phyloP scores from a whole-genome alignment of 2,888 invertebrate genomes.

The Ochropleura leucogaster region DNA sequence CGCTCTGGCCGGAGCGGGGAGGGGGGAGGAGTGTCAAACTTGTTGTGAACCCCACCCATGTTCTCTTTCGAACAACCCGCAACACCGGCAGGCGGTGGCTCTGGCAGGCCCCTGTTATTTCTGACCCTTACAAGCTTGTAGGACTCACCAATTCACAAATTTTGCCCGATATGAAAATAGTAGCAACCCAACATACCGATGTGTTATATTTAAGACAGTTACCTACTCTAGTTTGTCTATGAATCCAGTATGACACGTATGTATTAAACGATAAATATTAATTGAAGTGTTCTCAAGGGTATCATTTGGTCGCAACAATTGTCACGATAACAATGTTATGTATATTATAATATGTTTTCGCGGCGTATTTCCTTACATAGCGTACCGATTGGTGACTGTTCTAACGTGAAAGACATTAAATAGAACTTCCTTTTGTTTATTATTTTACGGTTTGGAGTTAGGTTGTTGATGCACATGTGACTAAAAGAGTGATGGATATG shows the following conservation, averaged over 20 bases:
- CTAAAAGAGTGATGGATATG: no score
- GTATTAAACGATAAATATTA: conserved; percentile 36
- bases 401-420: neutral
- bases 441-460: neutral
- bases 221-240: neutral
- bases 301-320: conserved; percentile 8
- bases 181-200: no score
- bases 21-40: no score
- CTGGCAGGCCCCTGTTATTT: no score
- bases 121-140: no score
- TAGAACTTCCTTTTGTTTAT: neutral
- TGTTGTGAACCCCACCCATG: no score
- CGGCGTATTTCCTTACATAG: neutral
- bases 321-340: conserved; percentile 23
- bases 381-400: neutral
- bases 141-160: no score
- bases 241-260: conserved; percentile 5
- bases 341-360: conserved; percentile 15
- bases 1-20: no score
- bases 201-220: neutral
- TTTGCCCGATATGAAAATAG: no score
- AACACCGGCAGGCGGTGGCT: no score
- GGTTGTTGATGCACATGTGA: no score
- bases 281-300: conserved; percentile 29
- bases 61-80: no score